Conservation (phyloP, 2,888 invertebrate species). For the Alentia gelatinosa region DNA sequence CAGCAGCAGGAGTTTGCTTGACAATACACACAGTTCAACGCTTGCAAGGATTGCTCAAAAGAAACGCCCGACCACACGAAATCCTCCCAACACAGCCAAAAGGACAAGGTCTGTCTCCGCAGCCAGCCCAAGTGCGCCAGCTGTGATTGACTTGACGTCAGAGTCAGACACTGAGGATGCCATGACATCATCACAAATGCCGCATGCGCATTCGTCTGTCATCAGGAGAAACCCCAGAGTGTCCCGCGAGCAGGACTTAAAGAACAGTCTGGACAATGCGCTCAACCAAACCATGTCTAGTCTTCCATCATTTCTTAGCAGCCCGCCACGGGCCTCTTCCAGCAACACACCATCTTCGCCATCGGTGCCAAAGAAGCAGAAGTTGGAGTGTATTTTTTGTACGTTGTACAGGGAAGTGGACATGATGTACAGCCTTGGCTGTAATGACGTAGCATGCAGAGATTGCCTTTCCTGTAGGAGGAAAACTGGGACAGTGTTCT, state of each 20-base stretch:
- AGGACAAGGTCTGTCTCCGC: neutral
- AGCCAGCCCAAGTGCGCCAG: neutral
- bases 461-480: constrained; percentile 18
- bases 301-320: constrained; percentile 44
- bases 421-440: constrained; percentile 29
- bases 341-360: neutral
- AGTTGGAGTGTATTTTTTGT: constrained; percentile 31
- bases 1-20: no score
- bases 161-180: neutral
- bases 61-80: no score
- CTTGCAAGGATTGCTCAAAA: neutral
- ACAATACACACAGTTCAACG: neutral
- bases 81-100: neutral
- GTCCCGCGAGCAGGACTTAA: neutral
- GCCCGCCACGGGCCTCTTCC: no score
- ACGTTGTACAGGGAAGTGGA: neutral
- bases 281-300: neutral
- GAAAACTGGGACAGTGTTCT: neutral
- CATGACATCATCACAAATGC: neutral
- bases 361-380: neutral
- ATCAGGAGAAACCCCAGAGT: neutral
- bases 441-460: constrained; percentile 56
- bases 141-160: neutral
- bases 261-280: neutral
- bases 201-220: neutral